Evolutionary conservation across 2,113 vertebrate genomes (phyloP), one percentile per base, ranked within the genome.

Genomic region (Anolis sagrei): DNA sequence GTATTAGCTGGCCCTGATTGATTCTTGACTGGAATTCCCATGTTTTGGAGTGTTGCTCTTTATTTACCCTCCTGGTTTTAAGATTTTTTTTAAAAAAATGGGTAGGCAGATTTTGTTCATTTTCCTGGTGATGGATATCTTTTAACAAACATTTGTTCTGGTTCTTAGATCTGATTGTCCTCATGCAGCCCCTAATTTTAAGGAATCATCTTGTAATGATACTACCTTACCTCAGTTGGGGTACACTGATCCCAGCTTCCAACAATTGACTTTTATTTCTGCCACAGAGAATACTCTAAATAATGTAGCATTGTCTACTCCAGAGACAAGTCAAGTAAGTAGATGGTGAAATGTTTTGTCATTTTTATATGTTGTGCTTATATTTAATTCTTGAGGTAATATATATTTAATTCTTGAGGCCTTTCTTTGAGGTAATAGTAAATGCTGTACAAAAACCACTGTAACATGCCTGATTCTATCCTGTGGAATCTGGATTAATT

Each of bases 251-350:
- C 96, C 96, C 23, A 96, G 96, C 85, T 91, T 98, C 84, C 98
- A 97, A 95, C 96, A 97, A 51, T 95, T 99, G 84, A 99, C 98
- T 0, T 99, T 98, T 14, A 86, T 98, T 72, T 99, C 99, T 62
- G 92, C 96, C 66, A 94, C 94, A 78, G 97, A 98, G 36, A 95
- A 94, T 80, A 83, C 92, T 2, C 88, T 29, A 76, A 93, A 94
- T 62, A 83, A 84, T 64, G 70, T 49, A 75, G 95, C 95, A 72
- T 64, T 88, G 4, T 90, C 34, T 29, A 93, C 92, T 77, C 91
- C 93, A 0, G 95, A 95, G 69, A 89, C 86, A 25, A 51, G 5
- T 36, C 95, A 96, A 97, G 98, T 99, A 81, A 93, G 94, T 84
- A 16, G 66, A 5, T 49, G 80, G 23, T 75, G n/a, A 70, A 49